Percentiles rank a stretch among this genome's conserved stretches.
Conservation (phyloP, 2,888 invertebrate genomes). For the Drosophila neotestacea region DNA sequence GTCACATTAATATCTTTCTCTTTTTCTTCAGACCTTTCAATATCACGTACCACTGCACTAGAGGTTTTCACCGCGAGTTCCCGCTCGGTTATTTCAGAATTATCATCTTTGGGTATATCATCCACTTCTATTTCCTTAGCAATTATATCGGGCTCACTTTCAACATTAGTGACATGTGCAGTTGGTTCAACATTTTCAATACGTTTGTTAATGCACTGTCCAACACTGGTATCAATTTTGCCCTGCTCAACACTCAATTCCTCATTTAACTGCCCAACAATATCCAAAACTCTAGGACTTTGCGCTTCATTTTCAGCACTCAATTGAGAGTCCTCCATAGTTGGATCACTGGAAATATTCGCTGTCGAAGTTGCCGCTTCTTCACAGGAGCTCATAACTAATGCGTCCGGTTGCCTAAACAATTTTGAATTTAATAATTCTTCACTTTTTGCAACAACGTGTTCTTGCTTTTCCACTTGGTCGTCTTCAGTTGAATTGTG, state of each 20-base stretch:
- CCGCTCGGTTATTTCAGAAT: not conserved
- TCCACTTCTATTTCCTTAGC: not conserved
- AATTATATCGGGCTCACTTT: not conserved
- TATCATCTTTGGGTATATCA: not conserved
- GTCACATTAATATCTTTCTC: not conserved
- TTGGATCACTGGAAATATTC: not conserved
- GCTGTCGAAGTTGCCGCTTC: not conserved
- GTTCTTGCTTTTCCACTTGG: not conserved
- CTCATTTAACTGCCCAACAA: not conserved
- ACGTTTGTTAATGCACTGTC: not conserved
- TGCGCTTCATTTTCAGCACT: not conserved
- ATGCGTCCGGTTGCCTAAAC: not conserved
- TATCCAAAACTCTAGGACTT: not conserved
- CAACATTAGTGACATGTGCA: not conserved
- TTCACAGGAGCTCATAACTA: not conserved
- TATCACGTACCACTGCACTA: not conserved
- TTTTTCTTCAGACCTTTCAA: not conserved
- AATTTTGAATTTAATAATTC: not conserved
- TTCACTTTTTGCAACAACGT: not conserved
- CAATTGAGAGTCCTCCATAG: not conserved
- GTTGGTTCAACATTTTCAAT: not conserved
- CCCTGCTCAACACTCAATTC: not conserved
- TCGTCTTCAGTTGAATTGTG: not conserved
- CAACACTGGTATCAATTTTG: constrained; percentile 3
- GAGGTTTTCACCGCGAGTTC: not conserved